Percentiles rank a stretch among this genome's conserved stretches.
Evolutionary conservation across 2,113 vertebrate genomes (phyloP).

Genomic region (Amphilophus citrinellus): DNA sequence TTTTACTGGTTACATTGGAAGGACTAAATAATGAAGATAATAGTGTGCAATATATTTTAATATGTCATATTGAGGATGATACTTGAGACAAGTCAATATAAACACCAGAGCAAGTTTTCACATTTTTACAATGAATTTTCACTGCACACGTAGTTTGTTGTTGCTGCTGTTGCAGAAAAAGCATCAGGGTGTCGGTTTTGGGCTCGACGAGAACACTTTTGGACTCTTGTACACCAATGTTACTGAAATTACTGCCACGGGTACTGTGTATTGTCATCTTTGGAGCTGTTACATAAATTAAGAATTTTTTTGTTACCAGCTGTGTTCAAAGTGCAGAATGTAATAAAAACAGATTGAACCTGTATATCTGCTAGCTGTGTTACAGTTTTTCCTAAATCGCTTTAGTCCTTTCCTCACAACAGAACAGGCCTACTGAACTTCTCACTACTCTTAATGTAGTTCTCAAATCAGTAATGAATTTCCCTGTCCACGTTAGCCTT

Average conservation of each 20-base stretch:
- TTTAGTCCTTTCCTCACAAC: not conserved
- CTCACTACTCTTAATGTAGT: not conserved
- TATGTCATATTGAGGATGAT: not conserved
- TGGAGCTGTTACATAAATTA: constrained; percentile 12
- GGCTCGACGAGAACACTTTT: not conserved
- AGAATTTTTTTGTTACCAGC: not conserved
- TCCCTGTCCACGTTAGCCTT: not conserved
- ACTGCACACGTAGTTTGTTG: not conserved
- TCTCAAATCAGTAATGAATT: not conserved
- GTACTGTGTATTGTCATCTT: constrained; percentile 12
- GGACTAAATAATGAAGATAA: not conserved
- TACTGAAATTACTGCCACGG: constrained; percentile 14
- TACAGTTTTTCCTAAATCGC: accelerated
- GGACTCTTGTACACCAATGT: not conserved
- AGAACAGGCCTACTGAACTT: not conserved
- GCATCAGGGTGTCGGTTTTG: not conserved
- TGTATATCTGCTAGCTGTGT: not conserved
- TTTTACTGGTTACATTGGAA: not conserved
- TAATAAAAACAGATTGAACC: not conserved
- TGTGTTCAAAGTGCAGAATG: not conserved
- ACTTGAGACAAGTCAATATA: not conserved
- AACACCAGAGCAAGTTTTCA: not conserved
- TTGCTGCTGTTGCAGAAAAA: not conserved
- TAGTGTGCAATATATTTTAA: not conserved
- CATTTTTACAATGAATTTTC: not conserved